Evolutionary conservation across 2,113 vertebrate genomes (phyloP).

Genomic region (Athene cunicularia): DNA sequence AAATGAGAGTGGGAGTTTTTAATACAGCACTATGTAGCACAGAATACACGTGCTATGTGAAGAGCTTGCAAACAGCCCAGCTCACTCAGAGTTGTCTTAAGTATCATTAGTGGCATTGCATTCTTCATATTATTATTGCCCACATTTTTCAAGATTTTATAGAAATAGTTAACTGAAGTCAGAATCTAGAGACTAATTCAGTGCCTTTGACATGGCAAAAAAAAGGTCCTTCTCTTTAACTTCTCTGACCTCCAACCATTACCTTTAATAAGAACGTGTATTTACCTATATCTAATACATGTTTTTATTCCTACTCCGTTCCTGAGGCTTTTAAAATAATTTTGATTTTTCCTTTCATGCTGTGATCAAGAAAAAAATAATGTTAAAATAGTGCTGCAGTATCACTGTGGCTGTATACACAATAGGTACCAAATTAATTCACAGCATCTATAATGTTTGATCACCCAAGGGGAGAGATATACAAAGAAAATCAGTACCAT

Average conservation of each 20-base stretch:
- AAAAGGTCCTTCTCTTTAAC: background rate
- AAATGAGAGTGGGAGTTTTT: background rate
- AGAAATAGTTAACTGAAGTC: background rate
- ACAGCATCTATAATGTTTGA: conserved; percentile 4
- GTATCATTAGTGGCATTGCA: background rate
- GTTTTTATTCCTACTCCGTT: background rate
- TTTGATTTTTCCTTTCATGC: background rate
- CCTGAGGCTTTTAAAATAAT: background rate
- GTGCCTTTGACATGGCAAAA: background rate
- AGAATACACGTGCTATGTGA: background rate
- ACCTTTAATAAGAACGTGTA: background rate
- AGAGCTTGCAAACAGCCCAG: background rate
- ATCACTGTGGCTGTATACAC: background rate
- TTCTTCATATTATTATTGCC: background rate
- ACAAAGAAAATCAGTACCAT: background rate
- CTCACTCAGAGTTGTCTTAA: background rate
- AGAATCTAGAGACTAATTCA: background rate
- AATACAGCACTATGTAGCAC: background rate
- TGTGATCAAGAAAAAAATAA: background rate
- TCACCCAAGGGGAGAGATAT: conserved; percentile 1
- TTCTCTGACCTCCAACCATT: background rate
- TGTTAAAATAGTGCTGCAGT: background rate
- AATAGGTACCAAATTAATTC: conserved; percentile 9
- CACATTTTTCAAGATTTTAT: background rate
- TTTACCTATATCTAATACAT: background rate